A percentile compares a stretch with the other conserved stretches of the same genome.
phyloP scores from a whole-genome alignment of 2,113 vertebrate species.

The Prunella fulvescens region DNA sequence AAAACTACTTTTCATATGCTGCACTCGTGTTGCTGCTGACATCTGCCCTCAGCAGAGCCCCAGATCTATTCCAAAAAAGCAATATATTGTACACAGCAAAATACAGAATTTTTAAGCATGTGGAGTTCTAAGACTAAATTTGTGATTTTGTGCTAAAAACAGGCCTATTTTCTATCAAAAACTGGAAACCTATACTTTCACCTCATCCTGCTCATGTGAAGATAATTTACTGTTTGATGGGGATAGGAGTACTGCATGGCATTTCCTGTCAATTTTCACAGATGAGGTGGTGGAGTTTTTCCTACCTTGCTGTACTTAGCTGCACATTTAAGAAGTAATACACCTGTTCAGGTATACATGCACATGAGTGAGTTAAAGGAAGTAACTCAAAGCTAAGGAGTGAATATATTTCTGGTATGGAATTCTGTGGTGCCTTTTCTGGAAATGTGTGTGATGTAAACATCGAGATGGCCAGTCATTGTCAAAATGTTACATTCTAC shows the following conservation, averaged over 20 bases:
- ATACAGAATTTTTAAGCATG: background rate
- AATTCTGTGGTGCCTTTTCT: background rate
- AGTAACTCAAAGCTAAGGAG: background rate
- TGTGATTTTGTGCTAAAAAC: background rate
- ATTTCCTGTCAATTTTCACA: background rate
- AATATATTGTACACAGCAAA: background rate
- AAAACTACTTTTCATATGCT: background rate
- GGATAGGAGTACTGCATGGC: background rate
- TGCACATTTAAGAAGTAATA: background rate
- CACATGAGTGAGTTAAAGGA: background rate
- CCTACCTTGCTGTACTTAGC: background rate
- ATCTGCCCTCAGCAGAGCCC: background rate
- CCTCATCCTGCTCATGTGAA: background rate
- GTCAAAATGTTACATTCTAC: background rate
- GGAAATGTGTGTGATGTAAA: background rate
- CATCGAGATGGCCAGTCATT: background rate
- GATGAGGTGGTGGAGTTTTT: background rate
- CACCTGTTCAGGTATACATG: background rate
- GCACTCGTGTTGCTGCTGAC: background rate
- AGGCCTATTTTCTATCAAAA: background rate
- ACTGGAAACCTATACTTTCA: background rate
- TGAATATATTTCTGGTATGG: background rate
- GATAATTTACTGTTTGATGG: background rate
- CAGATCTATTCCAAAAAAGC: background rate
- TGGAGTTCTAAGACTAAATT: background rate